Evolutionary conservation across 2,113 vertebrate genomes (phyloP).

Genomic region (Ictalurus punctatus): DNA sequence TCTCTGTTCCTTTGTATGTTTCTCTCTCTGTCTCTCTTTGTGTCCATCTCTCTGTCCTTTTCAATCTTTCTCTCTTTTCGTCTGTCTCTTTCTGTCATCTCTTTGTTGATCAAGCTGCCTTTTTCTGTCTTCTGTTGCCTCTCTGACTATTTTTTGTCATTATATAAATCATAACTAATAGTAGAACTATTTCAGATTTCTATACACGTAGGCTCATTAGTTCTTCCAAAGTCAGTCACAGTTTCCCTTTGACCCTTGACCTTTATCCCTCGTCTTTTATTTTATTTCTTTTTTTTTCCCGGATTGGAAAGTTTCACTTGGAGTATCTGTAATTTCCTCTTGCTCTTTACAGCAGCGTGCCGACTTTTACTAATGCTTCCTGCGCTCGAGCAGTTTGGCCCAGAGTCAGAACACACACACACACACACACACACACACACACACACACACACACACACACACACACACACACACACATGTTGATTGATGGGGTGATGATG

Average conservation of each 20-base stretch:
- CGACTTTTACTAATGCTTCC: conserved; percentile 30
- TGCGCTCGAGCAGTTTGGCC: conserved; percentile 40
- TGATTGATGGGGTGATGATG: conserved; percentile 72
- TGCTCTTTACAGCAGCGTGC: conserved; percentile 47
- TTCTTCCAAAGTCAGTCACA: not conserved
- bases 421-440: not conserved
- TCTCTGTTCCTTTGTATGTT: not conserved
- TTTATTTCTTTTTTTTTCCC: conserved; percentile 29
- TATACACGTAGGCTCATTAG: not conserved
- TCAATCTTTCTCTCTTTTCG: not conserved
- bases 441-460: conserved; percentile 53
- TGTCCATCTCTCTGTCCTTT: fast-evolving
- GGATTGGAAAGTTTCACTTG: conserved; percentile 45
- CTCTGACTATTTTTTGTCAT: not conserved
- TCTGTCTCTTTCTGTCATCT: not conserved
- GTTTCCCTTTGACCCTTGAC: not conserved
- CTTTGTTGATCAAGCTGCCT: no score
- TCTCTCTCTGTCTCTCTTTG: not conserved
- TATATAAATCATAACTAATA: not conserved
- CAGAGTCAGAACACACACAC: conserved; percentile 37
- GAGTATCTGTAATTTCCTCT: conserved; percentile 54
- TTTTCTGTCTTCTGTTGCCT: not conserved
- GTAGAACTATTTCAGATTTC: not conserved
- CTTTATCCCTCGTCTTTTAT: not conserved
- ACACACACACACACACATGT: conserved; percentile 48